phyloP scores from a whole-genome alignment of 1,140 invertebrate genomes.

The Elysia chlorotica region DNA sequence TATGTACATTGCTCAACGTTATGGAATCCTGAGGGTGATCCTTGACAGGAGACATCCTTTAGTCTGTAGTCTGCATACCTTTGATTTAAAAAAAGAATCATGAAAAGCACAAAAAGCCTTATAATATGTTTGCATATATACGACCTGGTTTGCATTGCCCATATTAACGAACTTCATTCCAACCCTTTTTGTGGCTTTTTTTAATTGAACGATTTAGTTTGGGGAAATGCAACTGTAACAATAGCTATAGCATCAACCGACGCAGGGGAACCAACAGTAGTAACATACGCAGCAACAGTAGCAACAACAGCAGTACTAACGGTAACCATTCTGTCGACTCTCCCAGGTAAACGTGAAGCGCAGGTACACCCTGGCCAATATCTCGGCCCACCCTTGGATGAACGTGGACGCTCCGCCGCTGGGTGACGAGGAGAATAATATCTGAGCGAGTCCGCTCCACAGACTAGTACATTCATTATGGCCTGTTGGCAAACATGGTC shows the following conservation, averaged over 20 bases:
- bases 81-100: no score
- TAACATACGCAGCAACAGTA: neutral
- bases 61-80: no score
- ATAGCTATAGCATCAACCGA: neutral
- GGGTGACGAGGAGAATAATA: neutral
- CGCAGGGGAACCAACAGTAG: neutral
- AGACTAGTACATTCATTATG: no score
- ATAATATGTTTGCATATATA: no score
- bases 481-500: no score
- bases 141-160: no score
- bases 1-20: neutral
- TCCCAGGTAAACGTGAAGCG: conserved; percentile 39
- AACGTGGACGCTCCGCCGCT: conserved; percentile 8
- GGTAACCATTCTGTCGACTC: neutral
- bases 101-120: no score
- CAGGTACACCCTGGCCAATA: conserved; percentile 35
- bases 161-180: no score
- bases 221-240: neutral
- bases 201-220: neutral
- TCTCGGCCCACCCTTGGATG: conserved; percentile 42
- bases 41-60: neutral
- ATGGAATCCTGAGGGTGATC: neutral
- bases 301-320: neutral
- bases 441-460: no score
- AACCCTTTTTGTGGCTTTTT: neutral